These are phyloP conservation scores for Microplitis mediator DNA, from an alignment of 1,140 invertebrate species.

Conservation along the genomic window DNA sequence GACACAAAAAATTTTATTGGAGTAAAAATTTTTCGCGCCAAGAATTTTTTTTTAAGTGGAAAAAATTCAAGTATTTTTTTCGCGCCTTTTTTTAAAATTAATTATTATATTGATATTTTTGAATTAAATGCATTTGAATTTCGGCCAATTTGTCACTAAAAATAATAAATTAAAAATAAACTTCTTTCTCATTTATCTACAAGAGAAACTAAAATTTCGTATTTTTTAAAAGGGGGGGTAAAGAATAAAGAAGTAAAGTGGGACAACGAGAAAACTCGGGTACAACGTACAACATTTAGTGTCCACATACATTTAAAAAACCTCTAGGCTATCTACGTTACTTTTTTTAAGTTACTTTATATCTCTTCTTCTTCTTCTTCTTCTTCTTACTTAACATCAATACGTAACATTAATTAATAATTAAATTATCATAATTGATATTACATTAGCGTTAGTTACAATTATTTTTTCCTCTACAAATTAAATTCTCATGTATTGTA, in stretches of 20 bases:
- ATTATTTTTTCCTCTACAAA: too few relatives aligned
- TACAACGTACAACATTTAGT: constrained; percentile 9
- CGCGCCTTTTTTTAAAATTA: too few relatives aligned
- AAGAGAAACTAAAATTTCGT: not conserved
- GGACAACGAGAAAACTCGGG: not conserved
- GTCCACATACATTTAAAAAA: constrained; percentile 8
- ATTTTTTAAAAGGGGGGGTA: not conserved
- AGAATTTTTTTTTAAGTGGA: too few relatives aligned
- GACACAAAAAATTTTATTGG: too few relatives aligned
- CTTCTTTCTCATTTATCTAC: constrained; percentile 16
- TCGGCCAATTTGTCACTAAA: too few relatives aligned
- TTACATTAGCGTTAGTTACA: constrained; percentile 8
- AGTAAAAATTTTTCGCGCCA: too few relatives aligned
- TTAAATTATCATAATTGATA: not conserved
- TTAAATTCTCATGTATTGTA: too few relatives aligned
- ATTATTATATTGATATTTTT: too few relatives aligned
- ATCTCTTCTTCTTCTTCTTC: not conserved
- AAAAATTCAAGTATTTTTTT: too few relatives aligned
- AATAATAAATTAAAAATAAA: too few relatives aligned
- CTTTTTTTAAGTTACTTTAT: constrained; percentile 3
- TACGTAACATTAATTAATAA: constrained; percentile 13
- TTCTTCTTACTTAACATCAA: not conserved
- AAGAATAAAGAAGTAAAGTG: not conserved
- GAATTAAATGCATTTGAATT: too few relatives aligned
- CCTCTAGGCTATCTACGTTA: constrained; percentile 12